Percentiles rank a stretch among this genome's conserved stretches.
phyloP scores from a whole-genome alignment of 2,797 vertebrate genomes.

The Gila robusta region DNA sequence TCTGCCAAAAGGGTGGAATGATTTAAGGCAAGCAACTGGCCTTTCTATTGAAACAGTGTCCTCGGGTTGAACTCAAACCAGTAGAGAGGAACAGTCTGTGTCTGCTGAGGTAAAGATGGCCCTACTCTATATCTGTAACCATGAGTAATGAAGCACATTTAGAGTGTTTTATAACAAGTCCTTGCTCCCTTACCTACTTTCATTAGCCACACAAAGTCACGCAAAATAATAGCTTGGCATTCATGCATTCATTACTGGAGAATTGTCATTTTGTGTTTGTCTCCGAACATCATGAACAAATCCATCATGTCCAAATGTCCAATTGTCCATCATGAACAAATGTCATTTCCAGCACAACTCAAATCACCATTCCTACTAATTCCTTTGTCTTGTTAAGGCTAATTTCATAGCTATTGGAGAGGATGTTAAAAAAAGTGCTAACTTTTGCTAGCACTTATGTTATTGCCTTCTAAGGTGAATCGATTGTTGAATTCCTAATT shows the following conservation, averaged over 20 bases:
- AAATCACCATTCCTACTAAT: neutral
- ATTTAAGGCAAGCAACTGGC: conserved; percentile 25
- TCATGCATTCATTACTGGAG: neutral
- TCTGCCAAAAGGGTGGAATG: conserved; percentile 26
- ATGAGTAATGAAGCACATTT: conserved; percentile 6
- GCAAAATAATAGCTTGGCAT: neutral
- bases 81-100: conserved; percentile 2
- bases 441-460: neutral
- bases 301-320: neutral
- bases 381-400: neutral
- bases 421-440: no score
- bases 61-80: conserved; percentile 47
- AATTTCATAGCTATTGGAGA: no score
- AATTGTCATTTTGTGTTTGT: neutral
- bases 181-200: neutral
- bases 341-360: neutral
- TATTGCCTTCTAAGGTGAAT: neutral
- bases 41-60: conserved; percentile 40
- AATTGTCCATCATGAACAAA: neutral
- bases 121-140: conserved; percentile 17
- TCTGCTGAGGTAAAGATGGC: neutral
- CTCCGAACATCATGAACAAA: neutral
- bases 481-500: no score
- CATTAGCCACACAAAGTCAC: neutral
- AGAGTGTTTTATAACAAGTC: neutral